Conservation (phyloP, 1,140 invertebrate genomes). For the Triops cancriformis region DNA sequence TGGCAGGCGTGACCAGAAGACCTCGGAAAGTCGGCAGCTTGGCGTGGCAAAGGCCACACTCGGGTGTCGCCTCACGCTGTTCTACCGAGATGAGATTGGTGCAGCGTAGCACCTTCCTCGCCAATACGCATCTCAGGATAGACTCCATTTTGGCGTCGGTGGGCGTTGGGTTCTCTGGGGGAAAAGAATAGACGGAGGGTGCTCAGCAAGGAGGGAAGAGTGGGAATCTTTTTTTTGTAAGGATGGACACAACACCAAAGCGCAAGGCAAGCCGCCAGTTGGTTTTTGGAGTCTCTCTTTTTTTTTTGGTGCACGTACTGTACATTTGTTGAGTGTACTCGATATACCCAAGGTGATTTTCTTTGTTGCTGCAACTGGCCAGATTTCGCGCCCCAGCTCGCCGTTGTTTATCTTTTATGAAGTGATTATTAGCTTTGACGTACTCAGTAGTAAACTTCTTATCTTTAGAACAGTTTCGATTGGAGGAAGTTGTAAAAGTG, state of each 20-base stretch:
- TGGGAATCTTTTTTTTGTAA: not conserved
- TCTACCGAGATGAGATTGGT: constrained; percentile 13
- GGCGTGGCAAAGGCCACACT: constrained; percentile 11
- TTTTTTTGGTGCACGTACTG: not conserved
- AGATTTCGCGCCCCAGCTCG: not conserved
- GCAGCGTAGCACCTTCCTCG: constrained; percentile 11
- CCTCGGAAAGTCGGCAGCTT: constrained; percentile 12
- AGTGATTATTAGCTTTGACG: no score
- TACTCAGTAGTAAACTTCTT: no score
- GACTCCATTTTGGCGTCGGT: constrained; percentile 12
- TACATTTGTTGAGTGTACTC: not conserved
- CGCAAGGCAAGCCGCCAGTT: not conserved
- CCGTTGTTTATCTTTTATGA: not conserved
- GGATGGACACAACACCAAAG: constrained; percentile 5
- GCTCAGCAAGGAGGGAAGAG: not conserved
- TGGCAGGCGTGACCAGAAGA: constrained; percentile 12
- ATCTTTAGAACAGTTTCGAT: no score
- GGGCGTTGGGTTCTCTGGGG: not conserved
- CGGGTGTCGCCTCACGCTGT: constrained; percentile 11
- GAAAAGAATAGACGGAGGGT: not conserved
- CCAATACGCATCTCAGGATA: constrained; percentile 8
- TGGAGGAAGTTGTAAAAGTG: no score
- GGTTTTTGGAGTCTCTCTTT: not conserved
- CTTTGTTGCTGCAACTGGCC: not conserved
- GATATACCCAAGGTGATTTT: not conserved